Base-by-base conservation (phyloP, 2,888 invertebrate genomes). In the Mythimna loreyi region DNA sequence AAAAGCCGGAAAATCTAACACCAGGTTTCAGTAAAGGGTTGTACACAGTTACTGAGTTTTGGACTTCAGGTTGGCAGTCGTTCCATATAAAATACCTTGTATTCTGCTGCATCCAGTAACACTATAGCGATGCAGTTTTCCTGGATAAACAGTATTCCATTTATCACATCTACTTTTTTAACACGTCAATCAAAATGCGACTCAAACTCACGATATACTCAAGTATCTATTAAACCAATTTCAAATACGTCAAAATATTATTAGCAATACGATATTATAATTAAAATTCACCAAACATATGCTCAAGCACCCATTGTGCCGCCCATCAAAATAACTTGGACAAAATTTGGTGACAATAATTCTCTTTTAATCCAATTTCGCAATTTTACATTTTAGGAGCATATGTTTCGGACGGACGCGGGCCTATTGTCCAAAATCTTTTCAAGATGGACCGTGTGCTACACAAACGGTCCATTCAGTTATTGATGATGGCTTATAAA, bases 351-450 rank as follows among this genome's bases (percentile, higher is more conserved):
- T 84, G 89, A 90, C 90, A 90, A 90, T 89, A 88, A 84, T 76
- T 81, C 85, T 77, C 67, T 84, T 86, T 85, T 93, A 95, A 95
- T 95, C 94, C 95, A 95, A 95, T 95, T 93, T 94, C 82, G 90
- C 89, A 89, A 93, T 92, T 92, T 91, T 91, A 87, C 84, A 86
- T 84, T 86, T 86, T 85, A 75, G 82, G 81, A 88, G 85, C 94
- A 94, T 93, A 94, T 94, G 94, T 91, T 90, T 87, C 86, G 88
- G 83, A 83, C 77, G 83, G 84, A 86, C 86, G 87, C 83, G 87
- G 86, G 85, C 62, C 90, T 67, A 90, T 95, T 95, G 95, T 95
- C 90, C 89, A 65, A 79, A 80, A 83, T 85, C 87, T 89, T 89
- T 92, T 92, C 89, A 91, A 91, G 90, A 89, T 88, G 90, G 84